Percentiles rank a stretch among this genome's conserved stretches.
Conservation (phyloP, 2,797 vertebrate genomes). For the Astyanax mexicanus region DNA sequence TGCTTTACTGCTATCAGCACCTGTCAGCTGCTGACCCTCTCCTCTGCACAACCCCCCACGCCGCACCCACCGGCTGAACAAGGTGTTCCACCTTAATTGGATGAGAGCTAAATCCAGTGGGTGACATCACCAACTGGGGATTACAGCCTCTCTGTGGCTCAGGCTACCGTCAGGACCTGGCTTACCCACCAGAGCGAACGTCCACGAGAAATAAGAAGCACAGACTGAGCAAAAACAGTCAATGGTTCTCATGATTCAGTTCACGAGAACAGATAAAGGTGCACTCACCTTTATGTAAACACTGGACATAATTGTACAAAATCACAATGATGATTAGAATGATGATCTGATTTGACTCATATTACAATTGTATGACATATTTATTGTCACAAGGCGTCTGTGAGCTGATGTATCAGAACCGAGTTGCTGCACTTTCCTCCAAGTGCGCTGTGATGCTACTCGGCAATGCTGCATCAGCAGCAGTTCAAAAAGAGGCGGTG, state of each 20-base stretch:
- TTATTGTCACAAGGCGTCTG: no score
- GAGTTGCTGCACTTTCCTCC: no score
- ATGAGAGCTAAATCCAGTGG: constrained; percentile 73
- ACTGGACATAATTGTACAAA: no score
- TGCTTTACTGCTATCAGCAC: background rate
- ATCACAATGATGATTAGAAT: no score
- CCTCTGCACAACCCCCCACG: background rate
- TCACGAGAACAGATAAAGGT: no score
- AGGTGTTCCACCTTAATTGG: constrained; percentile 76
- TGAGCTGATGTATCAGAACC: no score
- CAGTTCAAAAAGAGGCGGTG: no score
- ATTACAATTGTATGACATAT: no score
- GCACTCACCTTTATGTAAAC: no score
- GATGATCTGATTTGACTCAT: no score
- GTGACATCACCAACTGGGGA: constrained; percentile 70
- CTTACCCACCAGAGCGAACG: constrained; percentile 13
- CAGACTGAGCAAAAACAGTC: background rate
- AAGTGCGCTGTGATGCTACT: no score
- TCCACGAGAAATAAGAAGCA: constrained; percentile 5
- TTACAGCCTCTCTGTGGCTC: constrained; percentile 58
- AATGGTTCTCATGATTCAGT: background rate
- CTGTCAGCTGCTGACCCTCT: background rate
- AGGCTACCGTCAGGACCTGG: constrained; percentile 33
- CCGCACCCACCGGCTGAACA: constrained; percentile 55
- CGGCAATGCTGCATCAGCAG: no score